Base-by-base conservation (phyloP, 2,888 invertebrate species). In the Folsomia candida region DNA sequence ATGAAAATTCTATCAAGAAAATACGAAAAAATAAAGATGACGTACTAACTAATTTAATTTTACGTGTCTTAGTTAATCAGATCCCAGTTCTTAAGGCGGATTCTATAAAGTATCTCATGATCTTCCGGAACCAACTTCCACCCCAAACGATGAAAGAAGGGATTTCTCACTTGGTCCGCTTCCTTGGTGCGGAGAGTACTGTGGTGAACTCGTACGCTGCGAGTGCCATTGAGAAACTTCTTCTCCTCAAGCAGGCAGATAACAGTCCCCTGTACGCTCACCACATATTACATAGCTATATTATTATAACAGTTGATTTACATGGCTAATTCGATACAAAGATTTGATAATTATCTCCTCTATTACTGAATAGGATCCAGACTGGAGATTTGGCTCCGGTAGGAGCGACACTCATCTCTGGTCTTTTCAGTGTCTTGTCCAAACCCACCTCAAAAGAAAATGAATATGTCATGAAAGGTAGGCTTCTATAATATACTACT, bases 141-240 rank as follows among this genome's bases (percentile, higher is more conserved):
- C 87, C 88, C 62, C 91, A 93, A 76, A 85, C 91, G 14, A 85
- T 97, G 51, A 83, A 90, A 58, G 87, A 87, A 1, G 87, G 91
- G 22, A 83, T 98, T 68, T 94, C 95, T 0, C 87, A 90, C 73
- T 83, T 97, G 80, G 89, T 95, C 47, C 86, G 88, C 18, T 91
- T 94, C 83, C 85, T 98, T 72, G 83, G 85, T 22, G 88, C 92
- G 0, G 88, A 89, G 26, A 91, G 90, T 82, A 89, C 90, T 60
- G 97, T 99, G 6, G 93, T 97, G 11, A 93, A 95, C 81, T 95
- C 94, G 51, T 99, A 99, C 85, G 93, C 95, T 0, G 97, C 97
- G 4, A 93, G 93, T 82, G 89, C 92, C 0, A 86, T 97, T 51
- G 98, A 99, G 82, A 93, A 92, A 83, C 87, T 97, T 72, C 83